Evolutionary conservation across 2,888 invertebrate species (phyloP).

Genomic region (Diogma glabrata): DNA sequence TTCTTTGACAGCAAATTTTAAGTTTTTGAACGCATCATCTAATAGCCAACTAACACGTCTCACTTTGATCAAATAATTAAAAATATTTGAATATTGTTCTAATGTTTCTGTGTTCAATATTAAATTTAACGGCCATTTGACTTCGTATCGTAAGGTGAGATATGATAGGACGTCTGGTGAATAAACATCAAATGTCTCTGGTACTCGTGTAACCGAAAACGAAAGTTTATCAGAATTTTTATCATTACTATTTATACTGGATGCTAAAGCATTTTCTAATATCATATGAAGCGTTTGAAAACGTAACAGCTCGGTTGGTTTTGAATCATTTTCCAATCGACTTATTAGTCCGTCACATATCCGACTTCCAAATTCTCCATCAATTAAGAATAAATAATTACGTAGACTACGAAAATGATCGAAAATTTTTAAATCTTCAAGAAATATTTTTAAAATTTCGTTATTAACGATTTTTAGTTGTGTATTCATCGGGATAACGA

Average conservation of each 20-base stretch:
- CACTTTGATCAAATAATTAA: slow-evolving; percentile 63
- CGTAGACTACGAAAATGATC: slow-evolving; percentile 62
- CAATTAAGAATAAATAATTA: slow-evolving; percentile 66
- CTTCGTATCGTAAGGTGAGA: slow-evolving; percentile 55
- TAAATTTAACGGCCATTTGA: slow-evolving; percentile 68
- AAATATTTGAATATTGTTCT: slow-evolving; percentile 58
- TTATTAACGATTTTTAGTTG: slow-evolving; percentile 60
- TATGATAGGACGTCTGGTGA: slow-evolving; percentile 56
- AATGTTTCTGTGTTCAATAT: slow-evolving; percentile 60
- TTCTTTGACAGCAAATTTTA: slow-evolving; percentile 49
- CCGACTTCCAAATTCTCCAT: slow-evolving; percentile 65
- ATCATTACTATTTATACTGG: slow-evolving; percentile 40
- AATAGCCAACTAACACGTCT: slow-evolving; percentile 65
- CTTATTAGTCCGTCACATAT: slow-evolving; percentile 58
- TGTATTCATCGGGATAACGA: slow-evolving; percentile 53
- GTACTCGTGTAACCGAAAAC: slow-evolving; percentile 48
- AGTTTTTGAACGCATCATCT: slow-evolving; percentile 47
- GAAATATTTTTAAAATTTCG: slow-evolving; percentile 56
- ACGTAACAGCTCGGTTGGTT: slow-evolving; percentile 56
- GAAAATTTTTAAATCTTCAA: slow-evolving; percentile 47
- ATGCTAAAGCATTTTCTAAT: slow-evolving; percentile 54
- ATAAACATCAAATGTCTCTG: slow-evolving; percentile 48
- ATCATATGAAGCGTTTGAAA: slow-evolving; percentile 56
- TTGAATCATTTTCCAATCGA: slow-evolving; percentile 50
- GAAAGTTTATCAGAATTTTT: slow-evolving; percentile 50